These are phyloP conservation scores for Oscheius sp. DNA, from an alignment of 2,888 invertebrate genomes.

Conservation along the genomic window DNA sequence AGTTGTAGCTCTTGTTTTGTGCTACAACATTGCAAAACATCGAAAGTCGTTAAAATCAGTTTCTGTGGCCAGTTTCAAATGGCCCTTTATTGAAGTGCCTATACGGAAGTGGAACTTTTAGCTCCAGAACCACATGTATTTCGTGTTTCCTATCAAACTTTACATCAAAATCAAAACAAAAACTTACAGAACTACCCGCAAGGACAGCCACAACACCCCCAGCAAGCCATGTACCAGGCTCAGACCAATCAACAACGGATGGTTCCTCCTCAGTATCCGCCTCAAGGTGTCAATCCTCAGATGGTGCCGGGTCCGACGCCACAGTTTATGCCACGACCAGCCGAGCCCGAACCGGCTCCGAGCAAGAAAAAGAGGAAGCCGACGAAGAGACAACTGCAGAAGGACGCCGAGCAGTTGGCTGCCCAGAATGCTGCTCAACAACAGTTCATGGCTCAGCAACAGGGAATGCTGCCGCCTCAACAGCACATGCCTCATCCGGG, in stretches of 20 bases:
- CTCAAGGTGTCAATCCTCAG: slow-evolving; percentile 8
- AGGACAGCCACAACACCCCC: slow-evolving; percentile 21
- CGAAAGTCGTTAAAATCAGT: too few relatives aligned
- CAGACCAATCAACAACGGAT: slow-evolving; percentile 9
- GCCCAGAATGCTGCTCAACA: slow-evolving; percentile 44
- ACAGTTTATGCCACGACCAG: slow-evolving; percentile 11
- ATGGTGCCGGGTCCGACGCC: slow-evolving; percentile 9
- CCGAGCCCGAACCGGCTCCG: slow-evolving; percentile 33
- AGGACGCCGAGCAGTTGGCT: slow-evolving; percentile 39
- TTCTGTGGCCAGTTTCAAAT: too few relatives aligned
- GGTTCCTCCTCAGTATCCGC: slow-evolving; percentile 4
- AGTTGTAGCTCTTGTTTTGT: too few relatives aligned
- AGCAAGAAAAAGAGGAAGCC: slow-evolving; percentile 55
- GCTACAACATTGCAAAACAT: too few relatives aligned
- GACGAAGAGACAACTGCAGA: slow-evolving; percentile 52
- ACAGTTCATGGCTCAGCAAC: slow-evolving; percentile 34
- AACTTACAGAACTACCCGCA: slow-evolving; percentile 16
- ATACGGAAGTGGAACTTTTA: too few relatives aligned
- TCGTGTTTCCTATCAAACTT: too few relatives aligned
- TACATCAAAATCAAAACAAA: too few relatives aligned
- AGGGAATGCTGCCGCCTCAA: slow-evolving; percentile 31
- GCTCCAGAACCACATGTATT: too few relatives aligned
- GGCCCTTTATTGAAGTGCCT: too few relatives aligned
- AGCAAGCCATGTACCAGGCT: slow-evolving; percentile 19
- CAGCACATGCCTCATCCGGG: slow-evolving; percentile 29